Percentiles rank a stretch among this genome's conserved stretches.
These are phyloP conservation scores for Eulemur mongoz DNA, from an alignment of 2,797 vertebrate genomes.

Conservation along the genomic window DNA sequence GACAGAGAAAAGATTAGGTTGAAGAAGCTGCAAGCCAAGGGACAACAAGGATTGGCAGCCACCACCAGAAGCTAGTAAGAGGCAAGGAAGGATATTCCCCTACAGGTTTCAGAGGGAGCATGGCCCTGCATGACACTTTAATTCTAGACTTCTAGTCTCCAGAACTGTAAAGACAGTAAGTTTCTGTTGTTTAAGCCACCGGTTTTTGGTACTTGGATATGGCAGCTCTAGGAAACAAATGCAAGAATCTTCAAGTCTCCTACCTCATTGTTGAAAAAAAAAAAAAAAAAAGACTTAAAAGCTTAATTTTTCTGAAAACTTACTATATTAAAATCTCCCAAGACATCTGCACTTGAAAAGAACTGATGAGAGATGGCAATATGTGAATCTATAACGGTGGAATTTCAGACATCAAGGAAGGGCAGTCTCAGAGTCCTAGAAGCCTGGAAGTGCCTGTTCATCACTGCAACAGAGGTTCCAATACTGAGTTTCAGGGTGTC, in stretches of 20 bases:
- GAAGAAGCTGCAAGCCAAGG: not conserved
- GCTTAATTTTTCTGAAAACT: slow-evolving; percentile 8
- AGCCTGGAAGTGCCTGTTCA: not conserved
- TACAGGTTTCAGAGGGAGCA: not conserved
- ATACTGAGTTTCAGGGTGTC: not conserved
- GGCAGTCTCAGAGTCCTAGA: not conserved
- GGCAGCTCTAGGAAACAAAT: not conserved
- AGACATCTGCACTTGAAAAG: slow-evolving; percentile 54
- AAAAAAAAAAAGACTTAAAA: not conserved
- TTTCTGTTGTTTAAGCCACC: not conserved
- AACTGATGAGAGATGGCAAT: not conserved
- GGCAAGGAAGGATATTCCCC: not conserved
- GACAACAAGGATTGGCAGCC: not conserved
- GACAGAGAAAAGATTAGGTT: not conserved
- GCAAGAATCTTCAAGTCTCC: not conserved
- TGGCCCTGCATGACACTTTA: not conserved
- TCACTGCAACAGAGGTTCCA: not conserved
- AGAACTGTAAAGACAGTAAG: not conserved
- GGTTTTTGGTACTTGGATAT: not conserved
- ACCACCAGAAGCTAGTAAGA: not conserved
- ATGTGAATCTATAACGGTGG: not conserved
- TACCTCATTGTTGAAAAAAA: not conserved
- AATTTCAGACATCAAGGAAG: not conserved
- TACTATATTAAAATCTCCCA: slow-evolving; percentile 32
- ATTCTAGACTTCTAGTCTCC: not conserved